Evolutionary conservation across 2,888 invertebrate species (phyloP), one percentile per base, ranked within the genome.

Genomic region (Hirtodrosophila alboralis): DNA sequence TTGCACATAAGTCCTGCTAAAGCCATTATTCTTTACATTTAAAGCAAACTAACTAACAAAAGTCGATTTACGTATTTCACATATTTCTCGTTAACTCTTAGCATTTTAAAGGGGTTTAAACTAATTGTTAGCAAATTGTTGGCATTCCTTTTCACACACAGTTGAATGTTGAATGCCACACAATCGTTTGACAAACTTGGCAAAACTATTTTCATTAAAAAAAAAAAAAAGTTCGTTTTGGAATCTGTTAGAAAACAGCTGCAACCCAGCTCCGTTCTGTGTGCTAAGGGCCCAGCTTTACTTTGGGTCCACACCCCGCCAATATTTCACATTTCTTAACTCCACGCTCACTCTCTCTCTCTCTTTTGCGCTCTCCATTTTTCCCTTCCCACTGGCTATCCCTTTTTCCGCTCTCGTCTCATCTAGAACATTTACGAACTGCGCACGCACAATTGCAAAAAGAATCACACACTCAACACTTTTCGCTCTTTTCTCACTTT

Each of bases 391-490:
- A n/a, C n/a, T n/a, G n/a, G n/a, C n/a, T n/a, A n/a, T n/a, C n/a
- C n/a, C n/a, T n/a, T n/a, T 4, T 26, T 36, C 5, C 6, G 14
- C 48, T 26, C 43, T 40, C 6, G 6, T 30, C 30, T 26, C 38
- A 34, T 27, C 36, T 49, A n/a, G 14, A 14, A 41, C 48, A 41
- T n/a, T n/a, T n/a, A n/a, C n/a, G n/a, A n/a, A 59, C 49, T 78
- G 79, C 83, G 79, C 83, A 56, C 49, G 54, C 52, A 54, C 40
- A 40, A 12, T 30, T 44, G n/a, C 28, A 23, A 38, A 31, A 43
- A 38, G 23, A 52, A 43, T 13, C 49, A 37, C 53, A 38, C 56
- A 47, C 43, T 51, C 4, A 26, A 33, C 33, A 34, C 31, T 23
- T 7, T 23, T 14, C 7, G 2, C 21, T 14, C n/a, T 26, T 13